Percentiles rank a stretch among this genome's conserved stretches.
phyloP scores from a whole-genome alignment of 2,888 invertebrate genomes.

The Heliconius hortense region DNA sequence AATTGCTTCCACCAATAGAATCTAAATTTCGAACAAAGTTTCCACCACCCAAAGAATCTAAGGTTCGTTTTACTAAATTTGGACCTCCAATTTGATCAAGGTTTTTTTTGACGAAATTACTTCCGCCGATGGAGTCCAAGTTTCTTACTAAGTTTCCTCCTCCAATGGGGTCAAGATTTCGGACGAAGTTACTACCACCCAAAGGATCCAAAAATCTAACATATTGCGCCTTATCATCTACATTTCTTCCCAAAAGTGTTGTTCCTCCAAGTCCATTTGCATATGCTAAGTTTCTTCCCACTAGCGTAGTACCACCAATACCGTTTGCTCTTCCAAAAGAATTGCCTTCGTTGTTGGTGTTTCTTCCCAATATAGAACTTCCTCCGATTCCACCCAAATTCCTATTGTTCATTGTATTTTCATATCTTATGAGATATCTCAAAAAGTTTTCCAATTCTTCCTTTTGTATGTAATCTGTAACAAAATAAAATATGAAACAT shows the following conservation, averaged over 20 bases:
- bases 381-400: constrained; percentile 51
- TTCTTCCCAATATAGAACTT: constrained; percentile 51
- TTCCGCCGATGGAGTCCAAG: constrained; percentile 68
- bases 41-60: constrained; percentile 72
- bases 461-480: constrained; percentile 67
- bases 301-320: constrained; percentile 49
- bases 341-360: constrained; percentile 54
- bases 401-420: constrained; percentile 53
- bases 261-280: constrained; percentile 47
- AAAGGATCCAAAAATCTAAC: constrained; percentile 56
- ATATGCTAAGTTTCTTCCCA: constrained; percentile 51
- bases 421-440: constrained; percentile 60
- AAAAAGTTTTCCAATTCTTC: constrained; percentile 65
- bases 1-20: constrained; percentile 77
- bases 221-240: constrained; percentile 44
- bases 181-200: constrained; percentile 69
- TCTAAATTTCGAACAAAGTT: constrained; percentile 74
- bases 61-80: constrained; percentile 67
- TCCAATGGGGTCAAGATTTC: constrained; percentile 68
- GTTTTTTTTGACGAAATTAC: constrained; percentile 71
- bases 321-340: constrained; percentile 46
- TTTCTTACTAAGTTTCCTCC: constrained; percentile 73
- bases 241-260: constrained; percentile 45
- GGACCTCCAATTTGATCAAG: constrained; percentile 72
- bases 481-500: constrained; percentile 43